These are phyloP conservation scores for Scolopax mira DNA, from an alignment of 2,113 vertebrate genomes.

Conservation along the genomic window DNA sequence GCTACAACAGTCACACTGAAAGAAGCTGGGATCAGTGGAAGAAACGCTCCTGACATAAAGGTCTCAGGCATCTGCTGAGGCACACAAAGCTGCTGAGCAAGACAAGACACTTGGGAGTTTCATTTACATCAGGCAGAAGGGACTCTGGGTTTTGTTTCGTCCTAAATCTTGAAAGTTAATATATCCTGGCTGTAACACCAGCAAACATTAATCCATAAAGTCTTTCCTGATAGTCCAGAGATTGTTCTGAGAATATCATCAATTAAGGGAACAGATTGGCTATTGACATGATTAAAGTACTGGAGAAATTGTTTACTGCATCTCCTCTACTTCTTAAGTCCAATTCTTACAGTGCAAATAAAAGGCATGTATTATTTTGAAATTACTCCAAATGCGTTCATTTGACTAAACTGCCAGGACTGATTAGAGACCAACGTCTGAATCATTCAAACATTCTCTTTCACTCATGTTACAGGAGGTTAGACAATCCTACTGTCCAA, in stretches of 20 bases:
- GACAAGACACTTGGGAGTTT: background rate
- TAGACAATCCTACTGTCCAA: background rate
- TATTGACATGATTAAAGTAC: background rate
- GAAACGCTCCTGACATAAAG: background rate
- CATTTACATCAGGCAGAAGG: conserved; percentile 3
- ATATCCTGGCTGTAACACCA: background rate
- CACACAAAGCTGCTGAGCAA: background rate
- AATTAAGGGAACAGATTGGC: background rate
- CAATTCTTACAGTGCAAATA: background rate
- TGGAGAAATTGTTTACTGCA: background rate
- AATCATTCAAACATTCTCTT: background rate
- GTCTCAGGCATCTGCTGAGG: background rate
- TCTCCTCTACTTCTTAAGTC: background rate
- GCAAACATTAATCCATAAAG: background rate
- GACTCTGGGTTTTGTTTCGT: background rate
- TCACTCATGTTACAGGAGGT: background rate
- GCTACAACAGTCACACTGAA: background rate
- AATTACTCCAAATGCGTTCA: background rate
- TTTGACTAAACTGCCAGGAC: background rate
- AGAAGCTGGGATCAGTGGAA: background rate
- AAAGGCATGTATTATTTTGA: background rate
- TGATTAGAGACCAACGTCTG: background rate
- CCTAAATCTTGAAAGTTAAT: background rate
- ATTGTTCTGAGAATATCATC: background rate
- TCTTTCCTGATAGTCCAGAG: background rate